Evolutionary conservation across 2,888 invertebrate species (phyloP).

Genomic region (Parnassius mnemosyne): DNA sequence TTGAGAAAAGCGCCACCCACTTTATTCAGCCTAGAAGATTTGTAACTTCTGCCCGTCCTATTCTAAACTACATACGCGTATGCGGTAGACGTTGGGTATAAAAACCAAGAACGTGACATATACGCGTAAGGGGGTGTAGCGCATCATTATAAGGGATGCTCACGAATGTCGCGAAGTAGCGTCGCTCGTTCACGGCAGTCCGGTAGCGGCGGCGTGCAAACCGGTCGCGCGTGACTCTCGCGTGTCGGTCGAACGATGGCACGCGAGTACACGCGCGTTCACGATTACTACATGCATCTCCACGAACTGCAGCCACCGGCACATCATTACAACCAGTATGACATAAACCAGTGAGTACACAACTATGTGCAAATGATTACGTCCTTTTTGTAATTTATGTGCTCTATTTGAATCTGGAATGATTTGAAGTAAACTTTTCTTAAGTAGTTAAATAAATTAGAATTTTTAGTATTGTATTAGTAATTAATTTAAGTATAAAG

Average conservation of each 20-base stretch:
- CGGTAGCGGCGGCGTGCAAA: constrained; percentile 26
- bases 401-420: too few relatives aligned
- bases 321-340: constrained; percentile 43
- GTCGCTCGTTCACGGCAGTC: constrained; percentile 19
- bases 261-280: constrained; percentile 50
- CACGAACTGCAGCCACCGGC: constrained; percentile 50
- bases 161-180: constrained; percentile 6
- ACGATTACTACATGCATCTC: constrained; percentile 50
- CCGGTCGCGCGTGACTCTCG: constrained; percentile 27
- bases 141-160: constrained; percentile 10
- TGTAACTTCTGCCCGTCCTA: too few relatives aligned
- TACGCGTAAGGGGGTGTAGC: neutral
- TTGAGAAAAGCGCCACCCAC: too few relatives aligned
- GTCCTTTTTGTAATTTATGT: too few relatives aligned
- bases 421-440: too few relatives aligned
- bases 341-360: constrained; percentile 49
- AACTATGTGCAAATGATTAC: neutral
- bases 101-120: neutral
- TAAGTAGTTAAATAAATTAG: too few relatives aligned
- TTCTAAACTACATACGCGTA: too few relatives aligned
- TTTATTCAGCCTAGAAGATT: too few relatives aligned
- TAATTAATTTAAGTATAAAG: too few relatives aligned
- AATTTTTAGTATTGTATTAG: too few relatives aligned
- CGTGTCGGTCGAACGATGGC: constrained; percentile 45
- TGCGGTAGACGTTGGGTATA: neutral